Percentiles rank a stretch among this genome's conserved stretches.
phyloP scores from a whole-genome alignment of 2,888 invertebrate genomes.

The Lacanobia oleracea region DNA sequence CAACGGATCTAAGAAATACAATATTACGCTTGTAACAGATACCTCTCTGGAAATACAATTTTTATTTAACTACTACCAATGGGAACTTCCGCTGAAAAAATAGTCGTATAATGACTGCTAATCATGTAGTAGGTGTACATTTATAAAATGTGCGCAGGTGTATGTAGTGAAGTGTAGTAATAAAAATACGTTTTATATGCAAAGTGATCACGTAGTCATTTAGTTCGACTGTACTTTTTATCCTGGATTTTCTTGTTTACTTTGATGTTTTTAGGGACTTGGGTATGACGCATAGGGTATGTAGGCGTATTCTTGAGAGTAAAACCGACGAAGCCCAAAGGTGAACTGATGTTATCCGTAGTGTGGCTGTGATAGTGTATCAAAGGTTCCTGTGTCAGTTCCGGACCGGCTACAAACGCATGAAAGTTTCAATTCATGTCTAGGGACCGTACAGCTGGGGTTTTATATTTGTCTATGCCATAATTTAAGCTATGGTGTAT shows the following conservation, averaged over 20 bases:
- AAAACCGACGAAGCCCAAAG: background rate
- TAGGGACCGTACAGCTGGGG: too few relatives aligned
- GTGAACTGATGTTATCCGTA: too few relatives aligned
- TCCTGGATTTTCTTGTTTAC: background rate
- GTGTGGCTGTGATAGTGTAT: too few relatives aligned
- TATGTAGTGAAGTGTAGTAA: constrained; percentile 1
- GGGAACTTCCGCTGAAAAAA: constrained; percentile 50
- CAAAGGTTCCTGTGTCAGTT: too few relatives aligned
- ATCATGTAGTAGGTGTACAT: constrained; percentile 1
- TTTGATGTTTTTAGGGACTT: background rate
- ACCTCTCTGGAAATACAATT: constrained; percentile 10
- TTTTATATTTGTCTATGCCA: too few relatives aligned
- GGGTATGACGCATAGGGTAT: background rate
- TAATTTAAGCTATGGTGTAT: too few relatives aligned
- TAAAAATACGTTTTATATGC: constrained; percentile 59
- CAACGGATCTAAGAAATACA: constrained; percentile 32
- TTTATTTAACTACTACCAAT: constrained; percentile 37
- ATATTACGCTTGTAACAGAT: constrained; percentile 37
- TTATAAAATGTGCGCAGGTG: constrained; percentile 8
- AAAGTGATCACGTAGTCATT: constrained; percentile 59
- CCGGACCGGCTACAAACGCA: too few relatives aligned
- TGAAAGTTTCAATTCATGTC: too few relatives aligned
- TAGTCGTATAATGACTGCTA: constrained; percentile 47
- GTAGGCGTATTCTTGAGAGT: background rate
- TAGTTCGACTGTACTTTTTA: constrained; percentile 20